Evolutionary conservation across 1,140 invertebrate species (phyloP).

Genomic region (Nymphalis io): DNA sequence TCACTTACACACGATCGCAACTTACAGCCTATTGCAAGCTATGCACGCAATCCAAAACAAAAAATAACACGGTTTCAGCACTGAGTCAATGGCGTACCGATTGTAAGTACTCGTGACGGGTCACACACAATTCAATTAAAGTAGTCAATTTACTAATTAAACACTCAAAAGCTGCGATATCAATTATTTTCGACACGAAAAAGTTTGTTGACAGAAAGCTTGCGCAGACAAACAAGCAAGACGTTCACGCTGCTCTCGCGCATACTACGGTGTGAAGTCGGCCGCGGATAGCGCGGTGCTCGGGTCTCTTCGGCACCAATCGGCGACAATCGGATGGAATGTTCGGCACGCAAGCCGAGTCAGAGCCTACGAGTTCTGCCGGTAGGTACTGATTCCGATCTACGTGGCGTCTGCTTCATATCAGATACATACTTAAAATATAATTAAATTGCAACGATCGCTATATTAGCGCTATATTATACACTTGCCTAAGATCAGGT

Average conservation of each 20-base stretch:
- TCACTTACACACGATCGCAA: conserved; percentile 74
- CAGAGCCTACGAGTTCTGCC: conserved; percentile 57
- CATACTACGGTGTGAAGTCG: conserved; percentile 76
- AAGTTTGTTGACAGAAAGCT: conserved; percentile 77
- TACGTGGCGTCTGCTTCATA: conserved; percentile 61
- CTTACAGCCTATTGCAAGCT: conserved; percentile 62
- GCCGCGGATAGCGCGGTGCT: conserved; percentile 59
- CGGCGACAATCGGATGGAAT: conserved; percentile 64
- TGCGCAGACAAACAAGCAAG: conserved; percentile 57
- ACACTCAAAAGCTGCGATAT: conserved; percentile 57
- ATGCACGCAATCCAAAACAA: conserved; percentile 77
- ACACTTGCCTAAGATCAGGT: conserved; percentile 78
- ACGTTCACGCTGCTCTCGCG: conserved; percentile 76
- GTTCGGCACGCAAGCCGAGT: conserved; percentile 61
- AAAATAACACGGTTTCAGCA: conserved; percentile 75
- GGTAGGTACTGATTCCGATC: conserved; percentile 51
- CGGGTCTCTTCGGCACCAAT: conserved; percentile 57
- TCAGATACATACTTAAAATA: conserved; percentile 74
- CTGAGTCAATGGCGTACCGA: conserved; percentile 60
- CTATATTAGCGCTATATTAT: conserved; percentile 70
- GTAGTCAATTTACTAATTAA: conserved; percentile 61
- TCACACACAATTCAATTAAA: conserved; percentile 45
- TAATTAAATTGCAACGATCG: conserved; percentile 79
- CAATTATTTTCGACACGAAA: conserved; percentile 64
- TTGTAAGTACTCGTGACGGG: conserved; percentile 48